Evolutionary conservation across 2,797 vertebrate species (phyloP), one percentile per base, ranked within the genome.

Genomic region (Rhodeus uyekii): DNA sequence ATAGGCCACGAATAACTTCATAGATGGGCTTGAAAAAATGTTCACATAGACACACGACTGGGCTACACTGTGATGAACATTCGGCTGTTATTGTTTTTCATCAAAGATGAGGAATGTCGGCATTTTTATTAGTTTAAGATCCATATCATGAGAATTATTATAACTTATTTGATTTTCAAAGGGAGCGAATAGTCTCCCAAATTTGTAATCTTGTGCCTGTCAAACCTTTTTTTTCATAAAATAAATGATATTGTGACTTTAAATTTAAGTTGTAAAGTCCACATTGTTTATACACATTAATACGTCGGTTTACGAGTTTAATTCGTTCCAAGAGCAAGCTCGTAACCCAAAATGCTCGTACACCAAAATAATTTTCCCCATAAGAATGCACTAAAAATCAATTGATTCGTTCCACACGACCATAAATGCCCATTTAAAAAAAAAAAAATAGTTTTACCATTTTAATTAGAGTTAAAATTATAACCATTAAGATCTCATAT

Each of bases 1-100:
- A 80, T 27, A 32, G 67, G 39, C 78, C 53, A 60, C 65, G 53
- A 34, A 61, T 60, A 60, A 71, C 78, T 60, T 71, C 67, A 80
- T 36, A 44, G 50, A 19, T 46, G 19, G 58, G 29, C 39, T 10
- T 44, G 58, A 19, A 34, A 76, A 34, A 64, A 18, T 19, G 9
- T 58, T 79, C 39, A 60, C 53, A 80, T 2, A 42, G 50, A 58
- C 24, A 78, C 22, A 5, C 53, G 7, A 48, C 46, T 5, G 2
- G 24, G 24, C 55, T 58, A 12, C 27, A 16, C 24, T 29, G 13
- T 60, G 55, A 60, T 38, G 38, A 65, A 38, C 4, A 13, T 48
- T 29, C n/a, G 13, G 18, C 16, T 69, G 55, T 8, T 60, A n/a
- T 76, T 27, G 27, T 39, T 13, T 39, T 65, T 44, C n/a, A 67